These are phyloP conservation scores for Aegotheles bennettii DNA, from an alignment of 2,113 vertebrate genomes.

Conservation along the genomic window DNA sequence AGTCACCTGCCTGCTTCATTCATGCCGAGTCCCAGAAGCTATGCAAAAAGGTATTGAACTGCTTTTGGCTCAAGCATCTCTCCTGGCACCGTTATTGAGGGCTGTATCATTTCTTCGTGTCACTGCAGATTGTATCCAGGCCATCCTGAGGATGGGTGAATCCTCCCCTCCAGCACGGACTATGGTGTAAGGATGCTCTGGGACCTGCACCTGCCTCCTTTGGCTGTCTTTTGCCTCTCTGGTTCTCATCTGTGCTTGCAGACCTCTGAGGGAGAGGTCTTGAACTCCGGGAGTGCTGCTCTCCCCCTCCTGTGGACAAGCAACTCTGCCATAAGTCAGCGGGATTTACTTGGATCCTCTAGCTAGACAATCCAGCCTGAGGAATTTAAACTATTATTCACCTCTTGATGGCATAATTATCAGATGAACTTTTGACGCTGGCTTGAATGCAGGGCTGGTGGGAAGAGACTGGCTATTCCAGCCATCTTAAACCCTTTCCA, in stretches of 20 bases:
- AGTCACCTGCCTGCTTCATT: neutral
- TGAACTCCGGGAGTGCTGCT: neutral
- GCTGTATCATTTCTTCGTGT: neutral
- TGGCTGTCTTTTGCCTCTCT: neutral
- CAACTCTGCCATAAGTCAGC: neutral
- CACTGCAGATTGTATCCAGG: neutral
- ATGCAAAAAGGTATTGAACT: neutral
- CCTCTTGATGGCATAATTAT: neutral
- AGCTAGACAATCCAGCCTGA: neutral
- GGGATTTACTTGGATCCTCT: neutral
- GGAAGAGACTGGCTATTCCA: constrained; percentile 53
- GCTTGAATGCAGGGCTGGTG: neutral
- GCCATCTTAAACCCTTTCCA: constrained; percentile 42
- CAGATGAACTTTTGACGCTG: constrained; percentile 2
- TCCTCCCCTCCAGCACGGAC: rapidly evolving
- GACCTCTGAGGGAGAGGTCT: neutral
- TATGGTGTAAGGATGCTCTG: neutral
- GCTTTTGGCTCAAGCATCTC: neutral
- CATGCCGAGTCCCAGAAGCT: neutral
- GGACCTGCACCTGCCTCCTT: neutral
- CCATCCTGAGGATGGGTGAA: neutral
- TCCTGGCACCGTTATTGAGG: neutral
- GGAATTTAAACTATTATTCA: constrained; percentile 28
- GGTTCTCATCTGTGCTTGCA: neutral
- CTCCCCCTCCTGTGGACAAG: neutral